Percentiles rank a stretch among this genome's conserved stretches.
Conservation (phyloP, 2,113 vertebrate genomes). For the Hemiscyllium ocellatum region DNA sequence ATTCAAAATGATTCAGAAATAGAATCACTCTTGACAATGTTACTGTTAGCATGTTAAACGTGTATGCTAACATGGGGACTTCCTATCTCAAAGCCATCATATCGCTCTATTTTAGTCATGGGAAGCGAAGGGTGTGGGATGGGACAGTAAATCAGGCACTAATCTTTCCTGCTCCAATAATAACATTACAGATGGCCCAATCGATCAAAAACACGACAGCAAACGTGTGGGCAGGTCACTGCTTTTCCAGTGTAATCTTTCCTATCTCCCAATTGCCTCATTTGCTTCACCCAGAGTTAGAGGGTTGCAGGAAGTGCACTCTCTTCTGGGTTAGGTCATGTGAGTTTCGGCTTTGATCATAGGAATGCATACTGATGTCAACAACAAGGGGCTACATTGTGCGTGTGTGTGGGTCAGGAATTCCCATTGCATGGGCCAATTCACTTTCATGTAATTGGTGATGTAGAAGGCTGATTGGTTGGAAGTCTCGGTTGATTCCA, state of each 20-base stretch:
- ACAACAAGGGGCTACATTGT: background rate
- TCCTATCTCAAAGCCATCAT: background rate
- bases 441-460: background rate
- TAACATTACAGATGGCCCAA: slow-evolving; percentile 21
- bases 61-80: background rate
- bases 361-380: background rate
- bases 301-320: background rate
- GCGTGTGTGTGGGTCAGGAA: background rate
- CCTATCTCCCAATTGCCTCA: background rate
- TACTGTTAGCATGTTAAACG: background rate
- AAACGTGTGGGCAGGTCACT: slow-evolving; percentile 23
- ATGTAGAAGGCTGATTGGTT: background rate
- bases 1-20: background rate
- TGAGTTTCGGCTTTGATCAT: background rate
- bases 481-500: background rate
- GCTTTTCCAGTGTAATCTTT: background rate
- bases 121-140: background rate
- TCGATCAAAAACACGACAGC: background rate
- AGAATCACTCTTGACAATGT: background rate
- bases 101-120: background rate
- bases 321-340: background rate
- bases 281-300: background rate
- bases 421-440: background rate
- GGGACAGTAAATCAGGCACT: background rate
- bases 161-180: slow-evolving; percentile 10